phyloP scores from a whole-genome alignment of 2,113 vertebrate genomes.

The Pseudorhombus dupliciocellatus region DNA sequence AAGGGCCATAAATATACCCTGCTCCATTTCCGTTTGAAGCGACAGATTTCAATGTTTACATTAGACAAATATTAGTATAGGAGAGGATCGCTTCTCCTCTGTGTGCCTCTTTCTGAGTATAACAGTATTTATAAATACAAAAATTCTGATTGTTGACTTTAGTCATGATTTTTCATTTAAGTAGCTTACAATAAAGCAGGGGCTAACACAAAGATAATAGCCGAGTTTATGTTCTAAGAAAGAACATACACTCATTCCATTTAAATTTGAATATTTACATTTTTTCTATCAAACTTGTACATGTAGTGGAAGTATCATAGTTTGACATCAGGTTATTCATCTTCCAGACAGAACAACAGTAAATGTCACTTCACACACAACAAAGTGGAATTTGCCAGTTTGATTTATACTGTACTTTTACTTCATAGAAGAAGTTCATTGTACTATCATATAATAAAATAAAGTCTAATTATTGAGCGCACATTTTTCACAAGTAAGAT shows the following conservation, averaged over 20 bases:
- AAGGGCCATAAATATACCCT: constrained; percentile 25
- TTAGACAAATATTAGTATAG: constrained; percentile 5
- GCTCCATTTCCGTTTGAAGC: constrained; percentile 30
- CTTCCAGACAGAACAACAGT: neutral
- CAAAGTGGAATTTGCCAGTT: too few species aligned
- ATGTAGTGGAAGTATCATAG: neutral
- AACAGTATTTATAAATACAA: neutral
- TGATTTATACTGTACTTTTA: too few species aligned
- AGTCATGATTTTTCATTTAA: neutral
- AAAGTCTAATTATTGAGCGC: neutral
- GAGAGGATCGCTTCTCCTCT: too few species aligned
- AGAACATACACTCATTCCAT: neutral
- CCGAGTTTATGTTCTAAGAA: neutral
- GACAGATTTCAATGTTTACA: constrained; percentile 7
- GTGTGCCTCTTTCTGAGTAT: too few species aligned
- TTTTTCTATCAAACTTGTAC: too few species aligned
- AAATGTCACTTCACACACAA: too few species aligned
- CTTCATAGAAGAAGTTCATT: too few species aligned
- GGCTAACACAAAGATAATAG: constrained; percentile 1
- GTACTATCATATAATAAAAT: neutral
- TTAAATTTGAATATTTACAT: neutral
- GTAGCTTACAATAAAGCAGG: neutral
- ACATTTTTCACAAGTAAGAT: neutral
- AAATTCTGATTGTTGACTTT: neutral
- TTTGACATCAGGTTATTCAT: too few species aligned